Evolutionary conservation across 2,888 invertebrate species (phyloP), one percentile per base, ranked within the genome.

Genomic region (Sisyra terminalis): DNA sequence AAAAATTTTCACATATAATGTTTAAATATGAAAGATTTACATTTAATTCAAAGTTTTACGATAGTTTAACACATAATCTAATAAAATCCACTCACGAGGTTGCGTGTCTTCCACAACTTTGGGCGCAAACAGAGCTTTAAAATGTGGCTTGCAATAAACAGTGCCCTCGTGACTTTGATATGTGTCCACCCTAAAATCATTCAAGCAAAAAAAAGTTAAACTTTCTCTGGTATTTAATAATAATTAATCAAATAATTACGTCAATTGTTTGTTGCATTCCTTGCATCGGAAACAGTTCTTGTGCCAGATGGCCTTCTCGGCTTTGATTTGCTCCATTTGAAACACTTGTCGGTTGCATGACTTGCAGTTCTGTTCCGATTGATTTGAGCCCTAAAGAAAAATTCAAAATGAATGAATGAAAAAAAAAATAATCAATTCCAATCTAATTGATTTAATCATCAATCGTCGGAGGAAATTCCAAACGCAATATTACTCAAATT

Each of bases 261-360:
- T 88, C 47, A 97, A 73, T 57, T 84, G 87, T 61, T 92, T 90
- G 58, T 78, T 79, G 67, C 97, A 97, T 64, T 90, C 89, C 44
- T 75, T 73, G 60, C 94, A 96, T 52, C 89, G 73, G 72, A 96
- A 92, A 68, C 96, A 96, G 62, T 84, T 83, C 64, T 86, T 90
- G 65, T 96, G 96, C 81, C 88, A 96, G 50, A 85, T 74, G 41
- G 78, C 70, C 54, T 81, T 79, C 65, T 92, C 94, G 1, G 92
- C 89, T 65, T 92, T 92, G 51, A 93, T 75, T 55, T 89, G 81
- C 65, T 96, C 96, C 93, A 96, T 93, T 61, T 89, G 92, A 65
- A 88, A 96, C 42, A 94, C 94, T 45, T 84, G 79, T 60, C 90
- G 86, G 48, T 75, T 69, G 63, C 94, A 96, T 50, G 80, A 75